Evolutionary conservation across 2,113 vertebrate genomes (phyloP).

Genomic region (Bothrops jararaca): DNA sequence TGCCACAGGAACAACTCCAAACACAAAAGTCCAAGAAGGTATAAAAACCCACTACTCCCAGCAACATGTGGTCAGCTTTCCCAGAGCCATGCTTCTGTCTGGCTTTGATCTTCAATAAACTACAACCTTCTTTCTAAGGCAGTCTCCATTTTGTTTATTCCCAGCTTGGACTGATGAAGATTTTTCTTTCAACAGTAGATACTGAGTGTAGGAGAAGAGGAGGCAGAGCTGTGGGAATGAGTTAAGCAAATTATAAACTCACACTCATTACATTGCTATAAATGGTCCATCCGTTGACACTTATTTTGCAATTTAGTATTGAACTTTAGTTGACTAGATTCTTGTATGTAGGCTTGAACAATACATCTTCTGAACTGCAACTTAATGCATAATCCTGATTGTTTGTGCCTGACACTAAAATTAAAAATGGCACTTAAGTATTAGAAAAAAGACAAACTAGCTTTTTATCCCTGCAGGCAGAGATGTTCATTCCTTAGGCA

Average conservation of each 20-base stretch:
- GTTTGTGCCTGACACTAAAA: not conserved
- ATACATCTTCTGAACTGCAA: not conserved
- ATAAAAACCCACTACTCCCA: no score
- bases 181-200: not conserved
- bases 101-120: no score
- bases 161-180: no score
- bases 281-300: not conserved
- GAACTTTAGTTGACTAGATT: not conserved
- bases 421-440: not conserved
- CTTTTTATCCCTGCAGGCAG: no score
- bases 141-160: no score
- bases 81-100: no score
- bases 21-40: no score
- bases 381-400: not conserved
- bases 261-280: not conserved
- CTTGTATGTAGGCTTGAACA: not conserved
- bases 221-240: not conserved
- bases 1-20: no score
- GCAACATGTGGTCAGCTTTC: no score
- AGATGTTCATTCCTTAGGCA: not conserved
- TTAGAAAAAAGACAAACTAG: not conserved
- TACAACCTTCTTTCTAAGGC: no score
- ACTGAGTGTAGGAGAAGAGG: not conserved
- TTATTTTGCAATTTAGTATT: not conserved
- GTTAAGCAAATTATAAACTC: not conserved